Evolutionary conservation across 1,140 invertebrate species (phyloP), one percentile per base, ranked within the genome.

Genomic region (Bathynomus jamesi): DNA sequence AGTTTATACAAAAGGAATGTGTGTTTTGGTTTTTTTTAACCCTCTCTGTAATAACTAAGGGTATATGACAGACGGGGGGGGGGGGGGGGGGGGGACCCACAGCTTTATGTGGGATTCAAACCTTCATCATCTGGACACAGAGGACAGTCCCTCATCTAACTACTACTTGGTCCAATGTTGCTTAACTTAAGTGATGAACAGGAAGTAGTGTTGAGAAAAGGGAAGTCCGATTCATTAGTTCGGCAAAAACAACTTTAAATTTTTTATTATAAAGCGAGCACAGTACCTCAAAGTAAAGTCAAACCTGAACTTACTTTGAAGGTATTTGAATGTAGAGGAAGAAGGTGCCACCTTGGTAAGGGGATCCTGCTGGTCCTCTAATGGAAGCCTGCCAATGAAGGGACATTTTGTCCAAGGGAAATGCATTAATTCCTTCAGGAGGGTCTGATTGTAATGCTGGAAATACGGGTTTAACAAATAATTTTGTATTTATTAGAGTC

Each of bases 281-380:
- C 32, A 40, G 32, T 8, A 8, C 7, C 17, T 40, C 32, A 8
- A 40, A 8, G 17, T 40, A 40, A 40, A 40, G 17, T 8, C 32
- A 40, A 40, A 40, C 17, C 32, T 40, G 32, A 40, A 53, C 40
- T 53, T 27, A 74, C 75, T 69, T 76, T 3, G 72, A 71, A 17
- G 75, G 75, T 75, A 96, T 90, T 84, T 94, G 91, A 31, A 97
- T 86, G 80, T 94, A 95, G 28, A 98, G 83, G 82, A 93, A 97
- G 84, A 98, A 98, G 32, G 94, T 85, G 25, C 96, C 96, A 24
- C 95, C 95, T 83, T 96, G 92, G 80, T 96, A 97, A 0, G 93
- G 93, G 82, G 92, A 94, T 21, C 91, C 91, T 21, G 87, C 87
- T 11, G 94, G 94, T 11, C 94, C 94, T 65, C 90, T 88, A 75